These are phyloP conservation scores for Muraenolepis orangiensis DNA, from an alignment of 2,797 vertebrate species.

Conservation along the genomic window DNA sequence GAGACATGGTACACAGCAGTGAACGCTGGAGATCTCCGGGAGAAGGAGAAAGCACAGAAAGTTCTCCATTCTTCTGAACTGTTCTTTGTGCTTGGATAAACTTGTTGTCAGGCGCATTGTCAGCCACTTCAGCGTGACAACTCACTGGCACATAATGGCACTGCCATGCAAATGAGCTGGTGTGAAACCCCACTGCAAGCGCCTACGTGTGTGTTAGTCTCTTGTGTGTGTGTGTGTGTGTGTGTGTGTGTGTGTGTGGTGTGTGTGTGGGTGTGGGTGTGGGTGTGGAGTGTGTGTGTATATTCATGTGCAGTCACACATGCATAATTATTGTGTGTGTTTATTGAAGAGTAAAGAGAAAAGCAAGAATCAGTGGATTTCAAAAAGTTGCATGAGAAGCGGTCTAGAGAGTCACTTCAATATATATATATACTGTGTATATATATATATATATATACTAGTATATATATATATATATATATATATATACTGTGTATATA, in stretches of 20 bases:
- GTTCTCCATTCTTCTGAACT: constrained; percentile 67
- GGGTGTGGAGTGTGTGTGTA: too few relatives aligned
- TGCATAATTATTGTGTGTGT: constrained; percentile 57
- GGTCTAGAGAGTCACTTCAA: constrained; percentile 39
- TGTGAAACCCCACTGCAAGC: constrained; percentile 46
- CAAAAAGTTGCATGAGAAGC: constrained; percentile 42
- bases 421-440: too few relatives aligned
- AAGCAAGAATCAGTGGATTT: constrained; percentile 42
- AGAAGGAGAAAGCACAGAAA: constrained; percentile 59
- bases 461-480: too few relatives aligned
- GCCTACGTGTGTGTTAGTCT: constrained; percentile 28
- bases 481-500: too few relatives aligned
- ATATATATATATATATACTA: too few relatives aligned
- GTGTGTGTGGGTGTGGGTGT: neutral
- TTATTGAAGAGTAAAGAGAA: constrained; percentile 56
- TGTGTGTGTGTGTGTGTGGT: constrained; percentile 14
- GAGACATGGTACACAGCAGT: constrained; percentile 24
- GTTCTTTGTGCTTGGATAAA: constrained; percentile 78
- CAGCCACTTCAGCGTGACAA: constrained; percentile 73
- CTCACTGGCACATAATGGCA: constrained; percentile 75
- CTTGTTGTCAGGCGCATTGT: constrained; percentile 77
- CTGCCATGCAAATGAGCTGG: constrained; percentile 78
- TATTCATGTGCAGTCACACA: constrained; percentile 26
- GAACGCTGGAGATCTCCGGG: constrained; percentile 51
- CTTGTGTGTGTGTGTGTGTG: constrained; percentile 19